Base-by-base conservation (phyloP, 2,113 vertebrate genomes). In the Pardalotus punctatus region DNA sequence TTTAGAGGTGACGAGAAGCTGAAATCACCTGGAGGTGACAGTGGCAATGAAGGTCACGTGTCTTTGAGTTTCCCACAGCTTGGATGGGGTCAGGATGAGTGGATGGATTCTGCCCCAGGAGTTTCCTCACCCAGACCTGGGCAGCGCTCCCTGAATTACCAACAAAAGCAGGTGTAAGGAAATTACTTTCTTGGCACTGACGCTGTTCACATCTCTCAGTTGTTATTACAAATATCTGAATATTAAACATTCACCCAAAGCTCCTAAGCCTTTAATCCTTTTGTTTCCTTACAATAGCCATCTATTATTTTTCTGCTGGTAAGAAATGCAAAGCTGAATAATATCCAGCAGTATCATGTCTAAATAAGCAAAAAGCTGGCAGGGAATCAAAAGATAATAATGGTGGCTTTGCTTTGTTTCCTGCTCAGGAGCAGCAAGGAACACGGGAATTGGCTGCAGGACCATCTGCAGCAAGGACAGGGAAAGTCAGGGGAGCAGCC, bases 401-500 rank as follows among this genome's bases (percentile, higher is more conserved):
- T 1, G 23, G 83, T 88, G 79, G 72, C 57, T 95, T 77, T 95
- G 71, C 80, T 96, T 90, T 90, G 80, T 86, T 93, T 86, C 93
- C 77, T 93, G 48, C 82, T 92, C 38, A 28, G 92, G 38, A 94
- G 77, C 91, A 93, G 91, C 88, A 62, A 95, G 94, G 84, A 72
- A 4, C 43, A 21, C 64, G 57, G 84, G 70, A 43, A 1, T 54
- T 76, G 94, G 25, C 87, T 91, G 90, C 14, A 88, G 82, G 60
- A 92, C 90, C 88, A 90, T 92, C 94, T 96, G 94, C 80, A 95
- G 53, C 91, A 96, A 95, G 93, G 91, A 88, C 90, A 74, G 86
- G 50, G 69, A 88, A 96, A 93, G 93, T 93, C 95, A 87, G 0
- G 22, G 69, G 36, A 85, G 38, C 40, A 77, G 71, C 72, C 88